Evolutionary conservation across 64 coral and sea anemone genomes (phyloP), one percentile per base, ranked within the genome.

Genomic region (Pocillopora damicornis): DNA sequence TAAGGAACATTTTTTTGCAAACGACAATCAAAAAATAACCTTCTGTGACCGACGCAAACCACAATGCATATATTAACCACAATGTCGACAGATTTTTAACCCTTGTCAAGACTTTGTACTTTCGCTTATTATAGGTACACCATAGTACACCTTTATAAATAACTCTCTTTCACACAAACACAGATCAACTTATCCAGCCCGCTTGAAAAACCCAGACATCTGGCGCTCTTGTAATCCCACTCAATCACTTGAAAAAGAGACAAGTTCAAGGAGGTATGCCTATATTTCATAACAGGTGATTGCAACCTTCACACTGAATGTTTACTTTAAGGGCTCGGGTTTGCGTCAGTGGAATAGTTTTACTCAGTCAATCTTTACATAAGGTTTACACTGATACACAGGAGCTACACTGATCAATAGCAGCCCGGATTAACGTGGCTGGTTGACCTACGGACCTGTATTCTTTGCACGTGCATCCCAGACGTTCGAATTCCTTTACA

Each of bases 241-340:
- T 72, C 81, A 72, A 85, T 85, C 38, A 36, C 65, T 51, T 73
- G 15, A 85, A 58, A 12, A 71, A 72, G 38, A 38, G 13, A 68
- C 81, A 58, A 71, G 62, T 56, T 72, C 36, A 85, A 85, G 15
- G 38, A 72, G 63, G 67, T 25, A 7, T 51, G 42, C 42, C 42
- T 51, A 73, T 85, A 73, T 72, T 58, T 71, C 37, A 85, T 51
- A 82, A 58, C 12, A 58, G 78, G 61, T 22, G 78, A 61, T 61
- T 80, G 15, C 12, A 34, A 60, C 20, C 60, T 79, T n/a, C 56
- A 79, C 11, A 60, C 63, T 81, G 59, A 81, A 63, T 63, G 57
- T 81, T 81, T 62, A 81, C 79, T 63, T 63, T 81, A 35, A 73
- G 42, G 81, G 37, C 37, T 18, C 72, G 65, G 68, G 57, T 72